These are phyloP conservation scores for Caenorhabditis sinica DNA, from an alignment of 2,888 invertebrate species.

Conservation along the genomic window DNA sequence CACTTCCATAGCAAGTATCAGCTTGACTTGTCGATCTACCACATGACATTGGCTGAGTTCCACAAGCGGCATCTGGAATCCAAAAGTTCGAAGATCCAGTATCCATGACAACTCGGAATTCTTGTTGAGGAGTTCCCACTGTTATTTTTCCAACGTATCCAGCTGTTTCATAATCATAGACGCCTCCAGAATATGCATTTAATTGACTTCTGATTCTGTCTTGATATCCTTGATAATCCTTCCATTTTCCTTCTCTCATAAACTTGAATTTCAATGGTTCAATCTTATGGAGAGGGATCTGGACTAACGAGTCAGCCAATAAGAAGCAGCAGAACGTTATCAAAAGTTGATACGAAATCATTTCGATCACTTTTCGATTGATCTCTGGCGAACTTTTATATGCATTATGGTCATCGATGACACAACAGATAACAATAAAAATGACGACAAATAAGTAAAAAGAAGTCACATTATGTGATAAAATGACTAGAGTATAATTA, in stretches of 20 bases:
- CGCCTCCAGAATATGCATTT: conserved; percentile 3
- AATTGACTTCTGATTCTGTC: conserved; percentile 17
- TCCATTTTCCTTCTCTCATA: conserved; percentile 37
- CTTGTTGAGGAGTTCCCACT: conserved; percentile 27
- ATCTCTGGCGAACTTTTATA: conserved; percentile 18
- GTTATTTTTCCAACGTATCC: conserved; percentile 31
- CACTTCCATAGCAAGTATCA: conserved; percentile 22
- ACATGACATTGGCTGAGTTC: conserved; percentile 11
- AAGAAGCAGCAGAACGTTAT: not conserved
- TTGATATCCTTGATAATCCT: conserved; percentile 13
- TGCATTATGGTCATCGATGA: not conserved
- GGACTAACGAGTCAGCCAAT: not conserved
- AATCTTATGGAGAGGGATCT: conserved; percentile 22
- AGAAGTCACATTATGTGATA: conserved; percentile 7
- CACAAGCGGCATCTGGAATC: conserved; percentile 13
- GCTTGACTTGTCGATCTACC: not conserved
- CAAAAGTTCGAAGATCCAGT: conserved; percentile 32
- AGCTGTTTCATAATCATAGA: conserved; percentile 12
- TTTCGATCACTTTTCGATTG: conserved; percentile 5
- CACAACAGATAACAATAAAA: conserved; percentile 32
- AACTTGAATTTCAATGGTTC: conserved; percentile 21
- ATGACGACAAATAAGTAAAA: conserved; percentile 27
- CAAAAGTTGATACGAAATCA: conserved; percentile 20
- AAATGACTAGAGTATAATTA: conserved; percentile 11
- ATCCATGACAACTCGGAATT: conserved; percentile 32